These are phyloP conservation scores for Trissolcus basalis DNA, from an alignment of 1,140 invertebrate genomes.

Conservation along the genomic window DNA sequence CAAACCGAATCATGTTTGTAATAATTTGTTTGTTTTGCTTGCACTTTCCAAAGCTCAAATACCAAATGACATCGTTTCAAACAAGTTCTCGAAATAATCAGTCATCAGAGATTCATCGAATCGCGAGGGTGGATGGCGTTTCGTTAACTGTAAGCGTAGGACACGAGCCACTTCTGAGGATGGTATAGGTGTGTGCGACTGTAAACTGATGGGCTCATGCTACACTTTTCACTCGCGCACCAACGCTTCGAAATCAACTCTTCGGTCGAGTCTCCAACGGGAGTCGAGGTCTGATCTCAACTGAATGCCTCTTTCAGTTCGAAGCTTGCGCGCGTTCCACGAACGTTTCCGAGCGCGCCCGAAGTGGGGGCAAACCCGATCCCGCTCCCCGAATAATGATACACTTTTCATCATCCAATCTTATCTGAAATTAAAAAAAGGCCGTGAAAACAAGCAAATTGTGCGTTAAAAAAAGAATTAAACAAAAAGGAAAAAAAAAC, in stretches of 20 bases:
- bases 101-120: no score
- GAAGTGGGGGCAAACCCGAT: constrained; percentile 20
- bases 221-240: constrained; percentile 64
- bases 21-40: neutral
- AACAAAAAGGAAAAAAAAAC: no score
- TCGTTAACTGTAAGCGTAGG: constrained; percentile 70
- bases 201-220: constrained; percentile 71
- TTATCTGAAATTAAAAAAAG: constrained; percentile 13
- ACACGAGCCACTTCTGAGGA: constrained; percentile 67
- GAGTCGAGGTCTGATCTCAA: constrained; percentile 47
- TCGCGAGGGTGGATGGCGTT: constrained; percentile 36
- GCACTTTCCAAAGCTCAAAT: no score
- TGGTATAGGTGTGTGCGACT: constrained; percentile 64
- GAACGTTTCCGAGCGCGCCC: constrained; percentile 30
- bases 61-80: no score
- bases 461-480: no score
- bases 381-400: neutral
- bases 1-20: constrained; percentile 38
- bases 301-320: constrained; percentile 45
- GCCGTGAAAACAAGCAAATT: no score
- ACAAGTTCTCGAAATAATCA: no score
- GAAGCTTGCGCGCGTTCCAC: constrained; percentile 44
- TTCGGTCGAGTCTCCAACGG: constrained; percentile 26
- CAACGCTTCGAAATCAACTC: constrained; percentile 59
- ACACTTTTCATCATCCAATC: constrained; percentile 1